Evolutionary conservation across 1,140 invertebrate species (phyloP).

Genomic region (Proctacanthus coquilletti): DNA sequence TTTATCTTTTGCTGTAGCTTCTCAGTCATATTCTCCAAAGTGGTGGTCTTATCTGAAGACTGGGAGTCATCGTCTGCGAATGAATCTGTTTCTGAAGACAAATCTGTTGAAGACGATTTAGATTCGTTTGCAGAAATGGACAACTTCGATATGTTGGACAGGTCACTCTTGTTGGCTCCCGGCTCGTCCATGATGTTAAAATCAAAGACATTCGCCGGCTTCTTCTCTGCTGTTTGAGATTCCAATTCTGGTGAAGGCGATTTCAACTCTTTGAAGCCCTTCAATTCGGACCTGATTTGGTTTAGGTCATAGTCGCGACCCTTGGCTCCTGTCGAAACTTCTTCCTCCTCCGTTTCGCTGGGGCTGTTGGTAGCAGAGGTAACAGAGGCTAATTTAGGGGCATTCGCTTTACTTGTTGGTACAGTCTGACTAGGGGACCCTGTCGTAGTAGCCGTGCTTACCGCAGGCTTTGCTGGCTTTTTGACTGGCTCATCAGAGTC

Average conservation of each 20-base stretch:
- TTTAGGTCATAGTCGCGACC: conserved; percentile 66
- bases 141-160: conserved; percentile 9
- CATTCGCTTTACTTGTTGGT: no score
- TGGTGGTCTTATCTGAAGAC: conserved; percentile 19
- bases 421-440: no score
- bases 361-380: conserved; percentile 12
- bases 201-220: conserved; percentile 9
- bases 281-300: conserved; percentile 67
- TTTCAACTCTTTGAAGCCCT: conserved; percentile 40
- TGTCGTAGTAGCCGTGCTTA: background rate
- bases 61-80: conserved; percentile 27
- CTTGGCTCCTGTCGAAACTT: conserved; percentile 30
- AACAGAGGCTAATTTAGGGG: conserved; percentile 11
- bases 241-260: conserved; percentile 15
- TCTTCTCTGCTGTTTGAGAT: conserved; percentile 23
- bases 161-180: conserved; percentile 3
- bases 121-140: background rate
- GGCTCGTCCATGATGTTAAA: conserved; percentile 1
- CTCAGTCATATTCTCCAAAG: conserved; percentile 12
- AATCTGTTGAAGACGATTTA: conserved; percentile 20
- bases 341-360: conserved; percentile 29
- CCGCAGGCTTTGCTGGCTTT: conserved; percentile 21
- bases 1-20: conserved; percentile 11
- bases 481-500: conserved; percentile 38
- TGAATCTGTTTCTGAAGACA: conserved; percentile 25